phyloP scores from a whole-genome alignment of 2,113 vertebrate genomes.

The Acinonyx jubatus region DNA sequence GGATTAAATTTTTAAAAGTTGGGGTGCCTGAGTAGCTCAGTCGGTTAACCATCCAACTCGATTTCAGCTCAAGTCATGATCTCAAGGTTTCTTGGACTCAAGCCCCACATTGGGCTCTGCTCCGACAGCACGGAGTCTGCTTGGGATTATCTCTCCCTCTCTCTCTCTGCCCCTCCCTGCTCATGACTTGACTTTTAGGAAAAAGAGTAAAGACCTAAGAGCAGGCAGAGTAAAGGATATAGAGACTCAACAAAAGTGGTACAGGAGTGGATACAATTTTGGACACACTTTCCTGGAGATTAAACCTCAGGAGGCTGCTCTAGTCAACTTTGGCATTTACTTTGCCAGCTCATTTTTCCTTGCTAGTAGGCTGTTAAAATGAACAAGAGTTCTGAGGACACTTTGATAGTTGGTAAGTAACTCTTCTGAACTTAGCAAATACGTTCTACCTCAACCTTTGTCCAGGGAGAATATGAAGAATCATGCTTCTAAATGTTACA shows the following conservation, averaged over 20 bases:
- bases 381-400: not conserved
- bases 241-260: not conserved
- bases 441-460: conserved; percentile 28
- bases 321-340: not conserved
- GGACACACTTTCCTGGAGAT: not conserved
- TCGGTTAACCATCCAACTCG: too few relatives aligned
- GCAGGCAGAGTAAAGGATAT: not conserved
- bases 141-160: too few relatives aligned
- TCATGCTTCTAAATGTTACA: not conserved
- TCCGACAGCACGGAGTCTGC: too few relatives aligned
- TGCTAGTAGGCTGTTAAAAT: not conserved
- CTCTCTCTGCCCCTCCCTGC: too few relatives aligned
- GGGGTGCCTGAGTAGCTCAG: too few relatives aligned
- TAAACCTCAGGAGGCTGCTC: not conserved
- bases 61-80: too few relatives aligned
- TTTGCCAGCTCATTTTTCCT: not conserved
- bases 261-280: not conserved
- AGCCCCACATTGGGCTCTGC: too few relatives aligned
- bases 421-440: conserved; percentile 4
- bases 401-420: conserved; percentile 1
- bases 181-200: not conserved
- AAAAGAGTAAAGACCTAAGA: not conserved
- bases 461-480: not conserved
- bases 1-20: not conserved
- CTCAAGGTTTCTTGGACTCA: too few relatives aligned